Evolutionary conservation across 2,888 invertebrate genomes (phyloP).

Genomic region (Rhogogaster chlorosoma): DNA sequence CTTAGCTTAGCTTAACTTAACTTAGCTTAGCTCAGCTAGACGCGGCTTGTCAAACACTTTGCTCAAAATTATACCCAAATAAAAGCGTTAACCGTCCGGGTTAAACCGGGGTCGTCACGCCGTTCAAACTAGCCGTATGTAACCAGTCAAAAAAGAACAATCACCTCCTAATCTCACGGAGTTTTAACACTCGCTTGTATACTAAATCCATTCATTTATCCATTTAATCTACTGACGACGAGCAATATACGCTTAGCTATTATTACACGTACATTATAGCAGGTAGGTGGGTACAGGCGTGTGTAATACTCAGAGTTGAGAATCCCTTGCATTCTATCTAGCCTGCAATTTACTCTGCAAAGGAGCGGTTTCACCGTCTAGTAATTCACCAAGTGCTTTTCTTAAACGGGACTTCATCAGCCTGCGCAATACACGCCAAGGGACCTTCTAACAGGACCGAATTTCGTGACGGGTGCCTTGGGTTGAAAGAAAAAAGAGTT

Average conservation of each 20-base stretch:
- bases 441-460: slow-evolving; percentile 8
- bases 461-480: not conserved
- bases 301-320: not conserved
- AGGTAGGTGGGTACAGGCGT: not conserved
- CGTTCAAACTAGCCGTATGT: not conserved
- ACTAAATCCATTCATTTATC: slow-evolving; percentile 7
- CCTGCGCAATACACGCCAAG: not conserved
- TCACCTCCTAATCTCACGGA: not conserved
- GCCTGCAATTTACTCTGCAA: slow-evolving; percentile 23
- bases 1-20: not conserved
- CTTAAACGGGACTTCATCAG: slow-evolving; percentile 17
- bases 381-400: slow-evolving; percentile 4
- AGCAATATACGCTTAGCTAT: not conserved
- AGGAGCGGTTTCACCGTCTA: slow-evolving; percentile 6
- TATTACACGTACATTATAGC: not conserved
- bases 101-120: slow-evolving; percentile 46
- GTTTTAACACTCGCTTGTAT: not conserved
- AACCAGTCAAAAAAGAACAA: not conserved
- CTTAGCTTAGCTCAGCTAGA: not conserved
- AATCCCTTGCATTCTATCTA: not conserved
- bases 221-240: not conserved
- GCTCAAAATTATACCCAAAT: slow-evolving; percentile 18
- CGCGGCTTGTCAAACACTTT: slow-evolving; percentile 33
- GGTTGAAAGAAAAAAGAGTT: not conserved
- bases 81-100: slow-evolving; percentile 29